phyloP scores from a whole-genome alignment of 2,888 invertebrate species.

The Sinhomidia bicolor region DNA sequence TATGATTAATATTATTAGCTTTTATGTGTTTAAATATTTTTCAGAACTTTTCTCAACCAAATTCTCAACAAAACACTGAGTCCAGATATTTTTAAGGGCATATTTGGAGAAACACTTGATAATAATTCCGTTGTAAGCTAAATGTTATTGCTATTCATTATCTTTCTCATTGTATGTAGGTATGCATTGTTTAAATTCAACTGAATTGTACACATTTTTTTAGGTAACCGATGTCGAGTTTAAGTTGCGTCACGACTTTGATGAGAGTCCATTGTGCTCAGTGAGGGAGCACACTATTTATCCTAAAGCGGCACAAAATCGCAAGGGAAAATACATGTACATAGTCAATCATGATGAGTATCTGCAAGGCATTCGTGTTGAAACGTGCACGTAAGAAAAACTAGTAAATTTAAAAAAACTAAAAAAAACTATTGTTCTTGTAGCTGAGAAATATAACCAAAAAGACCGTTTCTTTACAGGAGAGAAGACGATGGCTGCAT shows the following conservation, averaged over 20 bases:
- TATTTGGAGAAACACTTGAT: constrained; percentile 78
- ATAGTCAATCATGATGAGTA: constrained; percentile 87
- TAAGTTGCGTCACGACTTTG: constrained; percentile 50
- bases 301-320: constrained; percentile 85
- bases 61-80: constrained; percentile 74
- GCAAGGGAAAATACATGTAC: constrained; percentile 86
- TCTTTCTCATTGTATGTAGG: too few relatives aligned
- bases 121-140: constrained; percentile 67
- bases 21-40: too few relatives aligned
- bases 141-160: too few relatives aligned
- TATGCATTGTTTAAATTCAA: too few relatives aligned
- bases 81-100: constrained; percentile 75
- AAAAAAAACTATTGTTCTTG: neutral
- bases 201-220: neutral
- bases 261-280: constrained; percentile 74
- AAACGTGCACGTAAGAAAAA: constrained; percentile 87
- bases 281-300: constrained; percentile 83
- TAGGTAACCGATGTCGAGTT: constrained; percentile 59
- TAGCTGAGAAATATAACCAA: neutral
- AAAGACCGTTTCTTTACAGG: constrained; percentile 18
- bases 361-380: constrained; percentile 88
- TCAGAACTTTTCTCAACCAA: constrained; percentile 74
- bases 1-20: too few relatives aligned
- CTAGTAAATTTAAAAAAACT: neutral
- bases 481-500: constrained; percentile 83